Base-by-base conservation (phyloP, 2,888 invertebrate genomes). In the Apomyelois bistriatella region DNA sequence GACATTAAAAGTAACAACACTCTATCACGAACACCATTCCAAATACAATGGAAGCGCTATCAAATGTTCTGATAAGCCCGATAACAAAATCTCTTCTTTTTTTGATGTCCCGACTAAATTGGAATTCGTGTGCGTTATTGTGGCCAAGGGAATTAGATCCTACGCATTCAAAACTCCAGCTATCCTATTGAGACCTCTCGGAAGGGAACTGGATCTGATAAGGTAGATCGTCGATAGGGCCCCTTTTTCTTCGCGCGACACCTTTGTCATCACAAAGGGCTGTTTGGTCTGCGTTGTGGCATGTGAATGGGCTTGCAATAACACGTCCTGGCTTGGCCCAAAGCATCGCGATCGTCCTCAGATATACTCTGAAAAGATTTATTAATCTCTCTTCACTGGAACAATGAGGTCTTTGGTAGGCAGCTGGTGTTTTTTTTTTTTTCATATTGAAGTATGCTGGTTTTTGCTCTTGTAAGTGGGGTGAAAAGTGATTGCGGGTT, bases 201-300 rank as follows among this genome's bases (percentile, higher is more conserved):
- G 85, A 88, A 87, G 88, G 89, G 87, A 87, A 85, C 86, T 78
- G 80, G 78, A 88, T 89, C 89, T 87, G 89, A 90, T 89, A 90
- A 90, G 86, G 84, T 62, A 82, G 87, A 89, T 89, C 85, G 83
- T 76, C 79, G 89, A 90, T 90, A 88, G 80, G 82, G 82, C 76
- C 82, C 85, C 84, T 87, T 89, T 89, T 89, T 87, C 89, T 88
- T 88, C 82, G 76, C 82, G 79, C 87, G 88, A 89, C 89, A 90
- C 89, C 88, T 90, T 90, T 88, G 89, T 88, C 87, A 88, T 85
- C 79, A 90, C 89, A 90, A 90, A 88, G 76, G 80, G 74, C 85
- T 89, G 87, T 89, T 87, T 85, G 85, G 85, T 80, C 82, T 85
- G 77, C 79, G 78, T 81, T 74, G 78, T 89, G 89, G 89, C 89